Conservation (phyloP, 2,888 invertebrate genomes). For the Aporophyla lueneburgensis region DNA sequence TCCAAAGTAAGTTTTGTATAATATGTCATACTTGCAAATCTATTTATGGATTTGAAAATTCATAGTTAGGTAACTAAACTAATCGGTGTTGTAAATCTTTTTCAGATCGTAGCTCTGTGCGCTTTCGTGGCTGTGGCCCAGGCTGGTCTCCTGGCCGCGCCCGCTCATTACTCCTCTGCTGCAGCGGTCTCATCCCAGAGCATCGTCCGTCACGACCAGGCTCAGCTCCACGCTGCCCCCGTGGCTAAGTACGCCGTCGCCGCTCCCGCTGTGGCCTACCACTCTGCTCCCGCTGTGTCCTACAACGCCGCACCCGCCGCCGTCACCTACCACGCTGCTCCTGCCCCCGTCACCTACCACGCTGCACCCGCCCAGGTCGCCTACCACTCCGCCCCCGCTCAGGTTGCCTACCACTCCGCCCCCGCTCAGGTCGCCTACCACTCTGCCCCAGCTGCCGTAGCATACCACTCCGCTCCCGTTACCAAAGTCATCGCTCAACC, state of each 20-base stretch:
- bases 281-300: slow-evolving; percentile 60
- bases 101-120: slow-evolving; percentile 73
- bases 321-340: slow-evolving; percentile 67
- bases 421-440: slow-evolving; percentile 71
- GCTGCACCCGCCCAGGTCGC: slow-evolving; percentile 63
- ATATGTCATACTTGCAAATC: no score
- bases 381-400: slow-evolving; percentile 68
- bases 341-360: slow-evolving; percentile 67
- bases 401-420: slow-evolving; percentile 66
- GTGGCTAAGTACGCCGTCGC: slow-evolving; percentile 66
- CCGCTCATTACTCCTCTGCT: slow-evolving; percentile 83
- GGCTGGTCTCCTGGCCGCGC: slow-evolving; percentile 74
- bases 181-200: slow-evolving; percentile 81
- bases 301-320: slow-evolving; percentile 68
- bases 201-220: slow-evolving; percentile 83
- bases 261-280: slow-evolving; percentile 65
- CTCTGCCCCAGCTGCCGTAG: slow-evolving; percentile 69
- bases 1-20: slow-evolving; percentile 62
- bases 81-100: slow-evolving; percentile 21
- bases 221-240: slow-evolving; percentile 55
- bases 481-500: slow-evolving; percentile 70
- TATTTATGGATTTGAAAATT: neutral
- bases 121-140: slow-evolving; percentile 72
- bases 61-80: slow-evolving; percentile 44
- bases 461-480: slow-evolving; percentile 73